These are phyloP conservation scores for Tipula vernalis DNA, from an alignment of 2,888 invertebrate genomes.

Conservation along the genomic window DNA sequence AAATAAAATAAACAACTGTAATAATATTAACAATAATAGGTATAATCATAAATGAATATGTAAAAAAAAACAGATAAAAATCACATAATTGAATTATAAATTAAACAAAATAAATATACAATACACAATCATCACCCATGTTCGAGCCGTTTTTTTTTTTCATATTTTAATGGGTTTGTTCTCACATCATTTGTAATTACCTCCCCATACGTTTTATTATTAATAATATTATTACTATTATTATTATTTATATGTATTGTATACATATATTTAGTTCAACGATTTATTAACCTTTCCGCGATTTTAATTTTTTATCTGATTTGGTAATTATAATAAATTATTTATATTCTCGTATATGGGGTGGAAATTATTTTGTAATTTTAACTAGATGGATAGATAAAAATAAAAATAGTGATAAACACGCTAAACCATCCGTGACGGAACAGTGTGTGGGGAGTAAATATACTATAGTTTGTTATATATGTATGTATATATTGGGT, in stretches of 20 bases:
- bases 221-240: neutral
- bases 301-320: neutral
- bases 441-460: neutral
- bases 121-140: neutral
- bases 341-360: neutral
- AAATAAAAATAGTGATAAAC: neutral
- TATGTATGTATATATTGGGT: neutral
- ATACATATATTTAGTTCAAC: neutral
- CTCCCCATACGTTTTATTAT: neutral
- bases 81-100: neutral
- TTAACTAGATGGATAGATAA: neutral
- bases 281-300: constrained; percentile 4
- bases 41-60: neutral
- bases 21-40: neutral
- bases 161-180: neutral
- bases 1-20: neutral
- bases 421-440: neutral
- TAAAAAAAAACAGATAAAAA: neutral
- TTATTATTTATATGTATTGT: neutral
- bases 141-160: neutral
- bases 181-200: neutral
- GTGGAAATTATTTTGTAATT: neutral
- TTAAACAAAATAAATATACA: neutral
- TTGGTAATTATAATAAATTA: neutral
- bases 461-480: neutral